Evolutionary conservation across 2,113 vertebrate genomes (phyloP).

Genomic region (Neomonachus schauinslandi): DNA sequence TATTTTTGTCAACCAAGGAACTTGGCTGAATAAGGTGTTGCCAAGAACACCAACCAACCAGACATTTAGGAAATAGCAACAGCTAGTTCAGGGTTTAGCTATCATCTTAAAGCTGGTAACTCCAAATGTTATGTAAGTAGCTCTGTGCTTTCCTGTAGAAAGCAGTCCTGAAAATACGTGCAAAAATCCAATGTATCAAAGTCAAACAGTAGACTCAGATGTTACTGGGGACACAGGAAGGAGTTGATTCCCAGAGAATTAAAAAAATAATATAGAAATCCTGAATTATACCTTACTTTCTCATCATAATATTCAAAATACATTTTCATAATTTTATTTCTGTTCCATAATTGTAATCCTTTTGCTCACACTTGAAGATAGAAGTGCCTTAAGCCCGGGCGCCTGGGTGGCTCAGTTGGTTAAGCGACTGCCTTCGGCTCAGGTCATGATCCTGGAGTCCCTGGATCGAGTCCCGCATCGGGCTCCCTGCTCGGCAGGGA

Average conservation of each 20-base stretch:
- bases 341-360: background rate
- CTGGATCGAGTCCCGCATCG: too few relatives aligned
- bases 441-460: too few relatives aligned
- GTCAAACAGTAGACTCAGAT: background rate
- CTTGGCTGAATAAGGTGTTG: background rate
- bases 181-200: background rate
- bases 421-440: too few relatives aligned
- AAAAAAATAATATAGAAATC: background rate
- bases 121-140: background rate
- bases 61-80: background rate
- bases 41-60: background rate
- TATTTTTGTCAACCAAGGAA: slow-evolving; percentile 8
- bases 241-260: background rate
- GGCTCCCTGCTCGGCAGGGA: too few relatives aligned
- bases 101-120: slow-evolving; percentile 11
- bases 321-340: background rate
- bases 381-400: background rate
- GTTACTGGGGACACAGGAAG: background rate
- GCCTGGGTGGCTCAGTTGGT: too few relatives aligned
- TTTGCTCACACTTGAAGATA: slow-evolving; percentile 19
- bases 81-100: background rate
- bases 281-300: background rate
- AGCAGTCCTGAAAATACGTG: background rate
- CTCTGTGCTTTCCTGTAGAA: background rate
- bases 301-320: background rate